Evolutionary conservation across 2,113 vertebrate species (phyloP).

Genomic region (Paratilapia polleni): DNA sequence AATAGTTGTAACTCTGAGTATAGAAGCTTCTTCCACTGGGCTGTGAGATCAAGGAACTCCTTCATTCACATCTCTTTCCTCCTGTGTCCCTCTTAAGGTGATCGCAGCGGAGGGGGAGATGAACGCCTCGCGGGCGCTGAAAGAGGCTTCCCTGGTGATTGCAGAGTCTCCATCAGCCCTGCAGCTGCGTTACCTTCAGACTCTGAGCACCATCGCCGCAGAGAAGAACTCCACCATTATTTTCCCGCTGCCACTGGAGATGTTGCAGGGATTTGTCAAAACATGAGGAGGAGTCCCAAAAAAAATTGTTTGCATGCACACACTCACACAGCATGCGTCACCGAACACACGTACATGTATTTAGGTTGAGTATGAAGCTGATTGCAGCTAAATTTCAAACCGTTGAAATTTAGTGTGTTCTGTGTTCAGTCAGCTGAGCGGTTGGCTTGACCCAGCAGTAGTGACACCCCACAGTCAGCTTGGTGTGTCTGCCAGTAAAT

Average conservation of each 20-base stretch:
- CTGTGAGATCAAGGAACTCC: background rate
- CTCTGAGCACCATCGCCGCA: constrained; percentile 89
- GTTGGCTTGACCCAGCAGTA: background rate
- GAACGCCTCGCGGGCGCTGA: constrained; percentile 90
- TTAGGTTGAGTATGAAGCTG: too few relatives aligned
- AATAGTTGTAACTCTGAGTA: background rate
- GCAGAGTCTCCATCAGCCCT: constrained; percentile 90
- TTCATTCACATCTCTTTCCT: background rate
- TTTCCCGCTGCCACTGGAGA: constrained; percentile 91
- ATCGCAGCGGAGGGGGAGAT: constrained; percentile 93
- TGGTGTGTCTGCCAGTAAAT: background rate
- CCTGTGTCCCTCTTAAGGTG: constrained; percentile 76
- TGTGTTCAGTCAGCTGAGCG: background rate
- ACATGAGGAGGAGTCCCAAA: constrained; percentile 13
- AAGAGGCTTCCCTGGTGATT: constrained; percentile 92
- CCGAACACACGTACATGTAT: background rate
- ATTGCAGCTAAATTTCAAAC: too few relatives aligned
- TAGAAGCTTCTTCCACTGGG: background rate
- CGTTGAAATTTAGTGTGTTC: too few relatives aligned
- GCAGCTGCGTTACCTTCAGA: constrained; percentile 94
- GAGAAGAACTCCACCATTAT: constrained; percentile 95
- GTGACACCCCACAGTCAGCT: background rate
- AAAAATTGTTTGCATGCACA: background rate
- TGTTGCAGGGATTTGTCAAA: constrained; percentile 82
- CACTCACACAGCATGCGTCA: background rate